phyloP scores from a whole-genome alignment of 1,140 invertebrate species.

The Steinernema khuongi region DNA sequence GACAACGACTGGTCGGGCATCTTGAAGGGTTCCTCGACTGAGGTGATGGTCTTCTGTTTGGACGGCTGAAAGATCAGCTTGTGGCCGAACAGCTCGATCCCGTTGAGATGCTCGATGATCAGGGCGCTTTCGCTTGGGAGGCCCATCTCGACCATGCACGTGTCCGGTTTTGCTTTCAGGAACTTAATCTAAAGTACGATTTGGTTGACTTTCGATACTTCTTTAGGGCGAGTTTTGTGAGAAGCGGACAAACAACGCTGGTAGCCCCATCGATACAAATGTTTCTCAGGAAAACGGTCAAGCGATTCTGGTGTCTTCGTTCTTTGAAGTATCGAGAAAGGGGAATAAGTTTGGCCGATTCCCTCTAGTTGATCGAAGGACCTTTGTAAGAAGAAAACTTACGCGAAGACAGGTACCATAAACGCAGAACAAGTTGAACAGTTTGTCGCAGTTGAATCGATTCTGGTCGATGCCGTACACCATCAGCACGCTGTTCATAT shows the following conservation, averaged over 20 bases:
- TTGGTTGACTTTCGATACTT: no score
- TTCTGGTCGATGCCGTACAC: background rate
- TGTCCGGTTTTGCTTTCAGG: background rate
- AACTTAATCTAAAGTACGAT: background rate
- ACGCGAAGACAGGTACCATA: background rate
- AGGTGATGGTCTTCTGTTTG: background rate
- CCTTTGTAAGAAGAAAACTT: background rate
- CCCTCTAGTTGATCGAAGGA: no score
- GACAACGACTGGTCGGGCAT: background rate
- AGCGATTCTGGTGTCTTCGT: no score
- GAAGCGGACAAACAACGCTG: no score
- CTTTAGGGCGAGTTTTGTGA: no score
- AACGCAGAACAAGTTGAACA: background rate
- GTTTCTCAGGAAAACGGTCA: no score
- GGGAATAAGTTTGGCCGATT: no score
- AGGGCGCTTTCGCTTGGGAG: background rate
- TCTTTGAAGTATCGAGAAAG: no score
- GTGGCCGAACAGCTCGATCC: background rate
- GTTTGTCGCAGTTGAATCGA: background rate
- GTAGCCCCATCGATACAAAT: no score
- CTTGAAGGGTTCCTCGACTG: background rate
- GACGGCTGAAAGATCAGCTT: background rate
- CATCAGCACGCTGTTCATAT: no score
- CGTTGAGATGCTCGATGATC: background rate
- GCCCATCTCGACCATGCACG: background rate